These are phyloP conservation scores for Muntiacus muntjak DNA, from an alignment of 2,113 vertebrate species.

Conservation along the genomic window DNA sequence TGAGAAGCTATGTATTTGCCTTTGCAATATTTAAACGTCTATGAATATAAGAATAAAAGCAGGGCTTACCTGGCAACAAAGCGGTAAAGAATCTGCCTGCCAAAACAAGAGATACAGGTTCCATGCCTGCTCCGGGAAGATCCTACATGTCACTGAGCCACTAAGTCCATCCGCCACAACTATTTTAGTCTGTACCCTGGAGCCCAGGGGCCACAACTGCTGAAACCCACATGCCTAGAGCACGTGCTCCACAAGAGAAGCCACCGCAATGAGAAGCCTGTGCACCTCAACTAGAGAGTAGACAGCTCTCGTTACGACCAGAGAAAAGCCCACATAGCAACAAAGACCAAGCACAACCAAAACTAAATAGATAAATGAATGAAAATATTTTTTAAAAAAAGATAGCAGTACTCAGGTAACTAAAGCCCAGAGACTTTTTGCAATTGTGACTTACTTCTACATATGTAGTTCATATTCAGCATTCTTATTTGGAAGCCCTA, in stretches of 20 bases:
- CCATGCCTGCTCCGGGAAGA: neutral
- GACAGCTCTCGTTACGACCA: neutral
- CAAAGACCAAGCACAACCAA: neutral
- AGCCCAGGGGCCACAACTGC: neutral
- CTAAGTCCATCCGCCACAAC: accelerated
- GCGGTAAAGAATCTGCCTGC: neutral
- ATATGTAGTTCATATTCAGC: neutral
- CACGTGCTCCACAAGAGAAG: neutral
- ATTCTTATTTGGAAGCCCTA: neutral
- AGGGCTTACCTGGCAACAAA: neutral
- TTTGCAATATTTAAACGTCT: neutral
- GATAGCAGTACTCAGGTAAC: neutral
- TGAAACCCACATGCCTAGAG: neutral
- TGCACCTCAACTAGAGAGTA: neutral
- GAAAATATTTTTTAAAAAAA: neutral
- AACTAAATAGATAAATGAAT: neutral
- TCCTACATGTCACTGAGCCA: neutral
- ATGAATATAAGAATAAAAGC: neutral
- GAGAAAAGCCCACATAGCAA: neutral
- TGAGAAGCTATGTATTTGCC: neutral
- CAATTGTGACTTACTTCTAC: neutral
- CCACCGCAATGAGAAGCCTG: neutral
- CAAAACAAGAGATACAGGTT: neutral
- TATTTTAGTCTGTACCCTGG: neutral
- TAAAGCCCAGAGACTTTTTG: neutral